Percentiles rank a stretch among this genome's conserved stretches.
Evolutionary conservation across 2,797 vertebrate species (phyloP).

Genomic region (Menidia menidia): DNA sequence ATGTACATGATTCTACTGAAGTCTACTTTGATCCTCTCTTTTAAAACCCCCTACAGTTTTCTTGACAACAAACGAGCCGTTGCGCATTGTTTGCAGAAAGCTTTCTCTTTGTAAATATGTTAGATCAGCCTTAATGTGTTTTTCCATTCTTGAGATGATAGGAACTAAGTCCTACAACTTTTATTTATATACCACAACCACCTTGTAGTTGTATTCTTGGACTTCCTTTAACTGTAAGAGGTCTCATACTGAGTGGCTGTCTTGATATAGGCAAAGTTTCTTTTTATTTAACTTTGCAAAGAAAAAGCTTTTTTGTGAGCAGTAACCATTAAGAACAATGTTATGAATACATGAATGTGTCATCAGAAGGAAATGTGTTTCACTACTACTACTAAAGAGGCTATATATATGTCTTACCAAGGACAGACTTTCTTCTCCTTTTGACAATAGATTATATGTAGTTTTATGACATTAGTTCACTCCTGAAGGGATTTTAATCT

Average conservation of each 20-base stretch:
- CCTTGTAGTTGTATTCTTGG: slow-evolving; percentile 19
- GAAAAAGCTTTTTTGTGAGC: background rate
- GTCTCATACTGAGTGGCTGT: slow-evolving; percentile 11
- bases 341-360: no score
- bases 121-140: slow-evolving; percentile 26
- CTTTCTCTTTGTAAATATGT: slow-evolving; percentile 45
- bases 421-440: no score
- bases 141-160: slow-evolving; percentile 23
- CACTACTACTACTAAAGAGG: no score
- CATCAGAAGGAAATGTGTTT: no score
- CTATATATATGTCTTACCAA: no score
- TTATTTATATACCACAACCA: slow-evolving; percentile 19
- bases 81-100: no score
- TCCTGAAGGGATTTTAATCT: slow-evolving; percentile 18
- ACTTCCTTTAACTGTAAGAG: slow-evolving; percentile 12
- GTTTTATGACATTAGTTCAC: slow-evolving; percentile 13
- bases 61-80: no score
- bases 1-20: no score
- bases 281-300: slow-evolving; percentile 7
- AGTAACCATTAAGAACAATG: no score
- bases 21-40: no score
- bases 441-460: background rate
- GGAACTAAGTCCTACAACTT: slow-evolving; percentile 22
- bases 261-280: slow-evolving; percentile 10
- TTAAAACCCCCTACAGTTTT: background rate